phyloP scores from a whole-genome alignment of 1,140 invertebrate genomes.

The Brachystomella parvula region DNA sequence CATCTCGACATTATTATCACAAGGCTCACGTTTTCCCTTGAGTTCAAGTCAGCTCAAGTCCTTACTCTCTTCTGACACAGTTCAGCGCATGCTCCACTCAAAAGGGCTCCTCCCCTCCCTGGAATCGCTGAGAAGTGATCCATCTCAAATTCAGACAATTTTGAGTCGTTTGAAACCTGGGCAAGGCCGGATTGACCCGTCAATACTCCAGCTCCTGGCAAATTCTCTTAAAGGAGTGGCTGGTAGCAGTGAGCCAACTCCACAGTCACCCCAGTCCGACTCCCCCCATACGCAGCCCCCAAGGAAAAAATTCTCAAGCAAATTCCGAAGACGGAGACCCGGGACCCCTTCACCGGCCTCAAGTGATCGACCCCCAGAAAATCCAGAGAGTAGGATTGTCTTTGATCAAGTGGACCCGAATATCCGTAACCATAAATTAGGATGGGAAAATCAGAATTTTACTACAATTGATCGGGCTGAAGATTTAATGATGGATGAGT shows the following conservation, averaged over 20 bases:
- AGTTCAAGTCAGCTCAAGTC: constrained; percentile 5
- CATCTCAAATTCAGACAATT: constrained; percentile 15
- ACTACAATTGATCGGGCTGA: constrained; percentile 33
- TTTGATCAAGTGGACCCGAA: constrained; percentile 27
- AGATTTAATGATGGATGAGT: constrained; percentile 36
- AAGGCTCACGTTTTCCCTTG: neutral
- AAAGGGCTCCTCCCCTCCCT: neutral
- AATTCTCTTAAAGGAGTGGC: neutral
- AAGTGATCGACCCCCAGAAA: neutral
- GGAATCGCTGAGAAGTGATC: neutral
- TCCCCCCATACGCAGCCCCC: neutral
- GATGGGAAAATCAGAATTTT: constrained; percentile 32
- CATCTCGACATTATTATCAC: neutral
- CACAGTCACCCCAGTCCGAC: neutral
- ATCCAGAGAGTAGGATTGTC: neutral
- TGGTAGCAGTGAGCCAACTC: neutral
- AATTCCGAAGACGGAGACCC: constrained; percentile 15
- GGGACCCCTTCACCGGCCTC: neutral
- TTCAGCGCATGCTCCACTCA: constrained; percentile 8
- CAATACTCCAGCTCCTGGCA: constrained; percentile 23
- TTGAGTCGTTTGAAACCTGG: constrained; percentile 29
- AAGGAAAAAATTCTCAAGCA: constrained; percentile 26
- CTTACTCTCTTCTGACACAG: constrained; percentile 10
- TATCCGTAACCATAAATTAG: constrained; percentile 33
- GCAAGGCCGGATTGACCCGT: constrained; percentile 31